Evolutionary conservation across 1,140 invertebrate genomes (phyloP), one percentile per base, ranked within the genome.

Genomic region (Drosophila sucinea): DNA sequence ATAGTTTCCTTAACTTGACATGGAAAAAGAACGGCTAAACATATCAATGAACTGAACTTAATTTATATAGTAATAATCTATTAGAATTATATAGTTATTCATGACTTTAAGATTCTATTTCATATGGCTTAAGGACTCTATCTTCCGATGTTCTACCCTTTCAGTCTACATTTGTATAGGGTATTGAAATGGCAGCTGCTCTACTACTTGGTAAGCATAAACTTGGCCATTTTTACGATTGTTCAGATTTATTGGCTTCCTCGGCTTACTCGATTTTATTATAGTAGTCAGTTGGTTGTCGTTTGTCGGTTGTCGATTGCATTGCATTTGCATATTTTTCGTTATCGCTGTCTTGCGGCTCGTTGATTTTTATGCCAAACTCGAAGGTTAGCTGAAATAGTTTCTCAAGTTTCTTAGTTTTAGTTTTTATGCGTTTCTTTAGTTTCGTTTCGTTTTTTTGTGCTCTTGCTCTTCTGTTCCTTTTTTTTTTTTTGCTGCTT

Each of bases 231-330:
- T 70, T 70, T 74, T 70, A 74, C 68, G 72, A 66, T 51, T 51
- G 54, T 58, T 25, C 65, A 68, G 55, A 73, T 73, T 73, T 73
- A 73, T 73, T 69, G 71, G 60, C 71, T 57, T 73, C 38, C 58
- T 65, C 47, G 56, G 44, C 55, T 62, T 73, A 62, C 60, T 57
- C 58, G 56, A 73, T 68, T 69, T 63, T 56, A 73, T 69, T 73
- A 67, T 68, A 27, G n/a, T 58, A 32, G 41, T 57, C 63, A 32
- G 35, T 47, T 29, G 47, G 23, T 51, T 25, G 11, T 56, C 3
- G 40, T 41, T 54, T 17, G 33, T 51, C 27, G 54, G 29, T 56
- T 25, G 17, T 58, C 56, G 33, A 23, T 58, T 58, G 56, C 56
- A 58, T 58, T 58, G 56, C 56, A 58, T 58, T 58, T 58, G 56